phyloP scores from a whole-genome alignment of 2,113 vertebrate species.

The Xiphias gladius region DNA sequence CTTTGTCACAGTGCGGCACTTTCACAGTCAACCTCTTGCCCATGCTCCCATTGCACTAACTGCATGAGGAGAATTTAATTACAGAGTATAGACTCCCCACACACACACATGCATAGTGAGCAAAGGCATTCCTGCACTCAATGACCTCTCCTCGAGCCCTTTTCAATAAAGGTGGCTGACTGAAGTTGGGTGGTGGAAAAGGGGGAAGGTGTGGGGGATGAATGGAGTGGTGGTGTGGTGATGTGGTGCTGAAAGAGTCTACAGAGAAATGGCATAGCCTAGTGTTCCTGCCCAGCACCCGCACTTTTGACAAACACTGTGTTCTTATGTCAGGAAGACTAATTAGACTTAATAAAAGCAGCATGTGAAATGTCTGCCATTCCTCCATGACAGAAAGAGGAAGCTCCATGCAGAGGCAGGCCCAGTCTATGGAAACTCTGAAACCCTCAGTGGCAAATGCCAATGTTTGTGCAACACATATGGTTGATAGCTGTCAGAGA shows the following conservation, averaged over 20 bases:
- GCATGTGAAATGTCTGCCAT: slow-evolving; percentile 55
- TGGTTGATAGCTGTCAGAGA: slow-evolving; percentile 16
- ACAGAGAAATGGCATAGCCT: slow-evolving; percentile 24
- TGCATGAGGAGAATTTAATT: slow-evolving; percentile 74
- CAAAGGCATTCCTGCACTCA: slow-evolving; percentile 72
- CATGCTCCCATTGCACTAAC: slow-evolving; percentile 46
- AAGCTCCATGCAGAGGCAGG: background rate
- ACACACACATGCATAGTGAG: slow-evolving; percentile 40
- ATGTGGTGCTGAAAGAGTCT: slow-evolving; percentile 27
- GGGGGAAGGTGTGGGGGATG: slow-evolving; percentile 2
- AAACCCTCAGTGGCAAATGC: slow-evolving; percentile 1
- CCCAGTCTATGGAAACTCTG: background rate
- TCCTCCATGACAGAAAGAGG: slow-evolving; percentile 28
- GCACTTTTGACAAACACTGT: slow-evolving; percentile 60
- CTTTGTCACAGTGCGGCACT: slow-evolving; percentile 47
- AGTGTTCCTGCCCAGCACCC: slow-evolving; percentile 25
- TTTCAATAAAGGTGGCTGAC: slow-evolving; percentile 39
- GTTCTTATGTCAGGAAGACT: slow-evolving; percentile 66
- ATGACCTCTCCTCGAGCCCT: slow-evolving; percentile 66
- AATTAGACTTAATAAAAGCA: slow-evolving; percentile 73
- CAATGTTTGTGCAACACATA: slow-evolving; percentile 32
- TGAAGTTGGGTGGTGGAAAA: slow-evolving; percentile 50
- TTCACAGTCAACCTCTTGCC: slow-evolving; percentile 55
- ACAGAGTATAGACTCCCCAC: slow-evolving; percentile 41
- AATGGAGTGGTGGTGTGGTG: slow-evolving; percentile 19